Evolutionary conservation across 2,888 invertebrate genomes (phyloP).

Genomic region (Odontocolon sp.): DNA sequence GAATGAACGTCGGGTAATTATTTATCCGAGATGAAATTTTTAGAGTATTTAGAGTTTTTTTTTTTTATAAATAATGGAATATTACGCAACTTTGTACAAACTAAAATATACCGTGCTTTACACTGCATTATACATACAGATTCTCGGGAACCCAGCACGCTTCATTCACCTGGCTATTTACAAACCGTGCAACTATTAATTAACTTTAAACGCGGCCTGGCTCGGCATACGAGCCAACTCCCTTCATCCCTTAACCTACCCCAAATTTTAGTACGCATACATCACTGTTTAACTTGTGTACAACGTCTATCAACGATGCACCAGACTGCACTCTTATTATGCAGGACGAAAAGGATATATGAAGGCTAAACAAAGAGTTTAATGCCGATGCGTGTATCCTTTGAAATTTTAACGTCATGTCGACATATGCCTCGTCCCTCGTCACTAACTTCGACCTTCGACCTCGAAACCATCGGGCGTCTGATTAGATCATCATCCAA

Average conservation of each 20-base stretch:
- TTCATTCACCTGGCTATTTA: constrained; percentile 72
- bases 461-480: constrained; percentile 43
- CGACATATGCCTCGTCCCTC: constrained; percentile 26
- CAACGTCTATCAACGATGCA: not conserved
- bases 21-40: no score
- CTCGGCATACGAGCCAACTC: constrained; percentile 31
- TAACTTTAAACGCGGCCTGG: constrained; percentile 64
- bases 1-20: no score
- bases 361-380: constrained; percentile 15
- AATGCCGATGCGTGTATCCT: constrained; percentile 15
- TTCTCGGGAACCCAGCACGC: constrained; percentile 60
- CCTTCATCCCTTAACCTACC: constrained; percentile 71
- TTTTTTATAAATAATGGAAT: no score
- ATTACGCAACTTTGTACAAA: not conserved
- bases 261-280: constrained; percentile 52
- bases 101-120: not conserved
- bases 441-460: constrained; percentile 2
- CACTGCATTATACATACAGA: not conserved
- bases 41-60: no score
- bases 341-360: constrained; percentile 18
- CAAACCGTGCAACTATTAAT: constrained; percentile 73
- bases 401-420: constrained; percentile 28
- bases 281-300: not conserved
- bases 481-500: constrained; percentile 30
- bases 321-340: constrained; percentile 44